These are phyloP conservation scores for Barypeithes pellucidus DNA, from an alignment of 2,888 invertebrate genomes.

Conservation along the genomic window DNA sequence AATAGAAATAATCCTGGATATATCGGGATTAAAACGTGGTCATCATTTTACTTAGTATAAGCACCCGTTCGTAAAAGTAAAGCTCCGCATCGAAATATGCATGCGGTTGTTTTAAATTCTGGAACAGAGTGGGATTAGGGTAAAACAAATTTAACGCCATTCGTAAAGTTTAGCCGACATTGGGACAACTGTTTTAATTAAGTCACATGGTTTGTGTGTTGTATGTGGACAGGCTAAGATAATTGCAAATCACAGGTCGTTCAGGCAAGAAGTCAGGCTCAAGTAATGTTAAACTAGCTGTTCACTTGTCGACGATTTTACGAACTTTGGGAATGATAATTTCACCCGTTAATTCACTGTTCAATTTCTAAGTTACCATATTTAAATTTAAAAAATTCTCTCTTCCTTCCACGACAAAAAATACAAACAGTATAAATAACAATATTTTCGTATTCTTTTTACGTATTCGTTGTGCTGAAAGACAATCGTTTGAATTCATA, in stretches of 20 bases:
- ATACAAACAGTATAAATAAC: not conserved
- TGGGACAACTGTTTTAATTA: conserved; percentile 10
- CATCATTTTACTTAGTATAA: conserved; percentile 6
- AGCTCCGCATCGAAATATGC: conserved; percentile 13
- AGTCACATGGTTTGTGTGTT: not conserved
- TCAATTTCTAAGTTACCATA: no score
- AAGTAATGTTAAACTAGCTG: not conserved
- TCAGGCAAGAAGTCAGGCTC: not conserved
- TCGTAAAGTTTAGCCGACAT: conserved; percentile 6
- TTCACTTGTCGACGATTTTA: not conserved
- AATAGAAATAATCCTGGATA: not conserved
- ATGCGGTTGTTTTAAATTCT: conserved; percentile 18
- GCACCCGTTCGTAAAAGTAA: conserved; percentile 9
- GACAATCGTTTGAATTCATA: conserved; percentile 13
- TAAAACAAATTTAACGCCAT: conserved; percentile 18
- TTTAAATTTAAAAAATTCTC: no score
- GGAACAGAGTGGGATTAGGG: conserved; percentile 7
- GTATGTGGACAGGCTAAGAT: not conserved
- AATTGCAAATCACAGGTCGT: not conserved
- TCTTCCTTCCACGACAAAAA: not conserved
- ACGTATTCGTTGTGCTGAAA: conserved; percentile 1
- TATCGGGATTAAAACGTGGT: conserved; percentile 1
- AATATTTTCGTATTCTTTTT: not conserved
- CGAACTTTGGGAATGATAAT: no score
- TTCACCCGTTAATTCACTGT: no score